Conservation (phyloP, 2,113 vertebrate genomes). For the Dissostichus mawsoni region DNA sequence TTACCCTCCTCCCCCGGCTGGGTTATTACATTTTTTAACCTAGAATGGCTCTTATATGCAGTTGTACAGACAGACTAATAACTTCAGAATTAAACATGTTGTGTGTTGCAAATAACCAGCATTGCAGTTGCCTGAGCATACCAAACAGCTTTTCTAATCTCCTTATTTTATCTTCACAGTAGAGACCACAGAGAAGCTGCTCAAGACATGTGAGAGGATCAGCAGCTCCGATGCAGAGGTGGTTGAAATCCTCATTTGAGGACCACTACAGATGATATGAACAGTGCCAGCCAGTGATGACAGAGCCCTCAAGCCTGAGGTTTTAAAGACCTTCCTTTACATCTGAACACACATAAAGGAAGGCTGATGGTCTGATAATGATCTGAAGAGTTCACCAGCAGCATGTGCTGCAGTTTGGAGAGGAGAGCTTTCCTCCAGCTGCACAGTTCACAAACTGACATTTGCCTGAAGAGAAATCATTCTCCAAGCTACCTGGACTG, state of each 20-base stretch:
- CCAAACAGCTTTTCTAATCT: slow-evolving; percentile 26
- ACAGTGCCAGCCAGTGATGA: not conserved
- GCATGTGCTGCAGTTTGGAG: slow-evolving; percentile 10
- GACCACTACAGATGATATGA: not conserved
- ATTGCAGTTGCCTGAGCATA: not conserved
- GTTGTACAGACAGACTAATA: not conserved
- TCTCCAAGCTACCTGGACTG: slow-evolving; percentile 75
- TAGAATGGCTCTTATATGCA: no score
- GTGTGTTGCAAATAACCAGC: slow-evolving; percentile 1
- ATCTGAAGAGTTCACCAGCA: not conserved
- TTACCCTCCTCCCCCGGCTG: no score
- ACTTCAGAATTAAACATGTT: slow-evolving; percentile 7
- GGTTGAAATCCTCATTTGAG: slow-evolving; percentile 86
- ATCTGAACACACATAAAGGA: slow-evolving; percentile 5
- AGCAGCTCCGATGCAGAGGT: slow-evolving; percentile 64
- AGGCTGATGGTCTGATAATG: not conserved
- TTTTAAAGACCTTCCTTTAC: not conserved
- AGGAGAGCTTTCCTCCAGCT: slow-evolving; percentile 70
- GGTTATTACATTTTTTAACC: no score
- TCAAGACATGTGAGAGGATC: slow-evolving; percentile 54
- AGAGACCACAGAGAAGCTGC: slow-evolving; percentile 65
- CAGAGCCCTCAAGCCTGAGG: slow-evolving; percentile 4
- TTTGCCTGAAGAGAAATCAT: slow-evolving; percentile 50
- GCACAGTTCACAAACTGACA: slow-evolving; percentile 35
- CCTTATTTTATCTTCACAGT: slow-evolving; percentile 40